Conservation (phyloP, 1,140 invertebrate species). For the Halotydeus destructor region DNA sequence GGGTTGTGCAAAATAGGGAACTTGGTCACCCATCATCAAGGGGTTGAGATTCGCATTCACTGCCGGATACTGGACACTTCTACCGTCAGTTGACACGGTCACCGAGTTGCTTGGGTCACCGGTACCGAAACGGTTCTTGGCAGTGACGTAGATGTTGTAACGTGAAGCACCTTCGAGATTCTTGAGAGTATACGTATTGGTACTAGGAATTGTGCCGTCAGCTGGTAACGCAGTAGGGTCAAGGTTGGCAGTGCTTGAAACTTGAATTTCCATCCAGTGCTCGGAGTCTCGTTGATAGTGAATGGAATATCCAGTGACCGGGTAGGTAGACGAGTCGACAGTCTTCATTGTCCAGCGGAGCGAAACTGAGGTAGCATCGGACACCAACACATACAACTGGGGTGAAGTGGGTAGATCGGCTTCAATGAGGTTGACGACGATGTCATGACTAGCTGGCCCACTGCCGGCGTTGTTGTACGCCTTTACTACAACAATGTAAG, state of each 20-base stretch:
- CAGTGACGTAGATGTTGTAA: constrained; percentile 18
- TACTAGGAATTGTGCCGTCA: not conserved
- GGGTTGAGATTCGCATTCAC: constrained; percentile 4
- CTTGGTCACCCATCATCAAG: constrained; percentile 6
- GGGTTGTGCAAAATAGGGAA: constrained; percentile 13
- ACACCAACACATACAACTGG: constrained; percentile 3
- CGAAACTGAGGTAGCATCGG: constrained; percentile 4
- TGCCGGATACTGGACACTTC: constrained; percentile 14
- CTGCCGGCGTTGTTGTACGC: constrained; percentile 18
- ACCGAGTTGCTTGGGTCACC: constrained; percentile 20
- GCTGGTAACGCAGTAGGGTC: too few relatives aligned
- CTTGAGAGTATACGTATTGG: not conserved
- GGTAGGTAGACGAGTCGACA: too few relatives aligned
- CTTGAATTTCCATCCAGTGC: too few relatives aligned
- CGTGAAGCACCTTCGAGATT: constrained; percentile 1
- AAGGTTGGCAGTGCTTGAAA: not conserved
- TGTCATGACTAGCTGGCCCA: constrained; percentile 18
- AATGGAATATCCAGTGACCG: constrained; percentile 15
- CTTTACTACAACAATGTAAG: constrained; percentile 19
- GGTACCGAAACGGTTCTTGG: constrained; percentile 17
- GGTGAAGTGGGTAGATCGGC: constrained; percentile 17
- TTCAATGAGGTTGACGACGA: constrained; percentile 17
- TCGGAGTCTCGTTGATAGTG: constrained; percentile 16
- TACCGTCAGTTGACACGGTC: constrained; percentile 16
- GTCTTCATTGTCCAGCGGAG: not conserved